Base-by-base conservation (phyloP, 92 coral and sea anemone genomes). In the Porites lobata region DNA sequence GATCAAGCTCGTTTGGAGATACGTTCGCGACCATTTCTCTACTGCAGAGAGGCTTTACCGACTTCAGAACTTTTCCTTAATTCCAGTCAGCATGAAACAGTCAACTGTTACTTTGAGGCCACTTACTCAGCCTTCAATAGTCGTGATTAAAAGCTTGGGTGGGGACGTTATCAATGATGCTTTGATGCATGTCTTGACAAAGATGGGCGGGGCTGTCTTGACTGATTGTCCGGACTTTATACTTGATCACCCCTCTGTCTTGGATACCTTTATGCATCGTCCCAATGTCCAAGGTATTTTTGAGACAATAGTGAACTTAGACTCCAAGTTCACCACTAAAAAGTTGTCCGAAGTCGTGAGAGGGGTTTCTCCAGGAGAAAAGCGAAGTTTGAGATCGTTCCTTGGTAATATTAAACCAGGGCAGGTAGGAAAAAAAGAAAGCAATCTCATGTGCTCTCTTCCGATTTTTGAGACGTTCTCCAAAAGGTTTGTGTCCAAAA, bases 1-100 rank as follows among this genome's bases (percentile, higher is more conserved):
- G 99, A 61, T 96, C 22, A 72, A 85, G 71, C 88, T 76, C 24
- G 64, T 96, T 19, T 96, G 99, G 99, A 10, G 57, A 75, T 96
- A 95, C 87, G 87, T 96, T 18, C 68, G 68, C 50, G 74, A 63
- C 51, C 32, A 93, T 38, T 96, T 96, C 62, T 58, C 81, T 0
- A 69, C 69, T 53, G 7, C 72, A 68, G 50, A 75, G 17, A 71
- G 64, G 64, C 69, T 96, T 50, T 61, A 53, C 12, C 71, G 68
- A 14, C 92, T 96, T 72, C 24, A 74, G 13, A 80, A 86, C 32
- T 83, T 94, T 76, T 94, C 96, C 22, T 88, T 96, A 58, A 84
- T 96, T 77, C 92, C 93, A 17, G 62, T 91, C 8, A 69, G 65
- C 43, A 50, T 12, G 87, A 21, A 84, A 57, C 57, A 70, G 20